Evolutionary conservation across 2,797 vertebrate genomes (phyloP).

Genomic region (Hipposideros larvatus): DNA sequence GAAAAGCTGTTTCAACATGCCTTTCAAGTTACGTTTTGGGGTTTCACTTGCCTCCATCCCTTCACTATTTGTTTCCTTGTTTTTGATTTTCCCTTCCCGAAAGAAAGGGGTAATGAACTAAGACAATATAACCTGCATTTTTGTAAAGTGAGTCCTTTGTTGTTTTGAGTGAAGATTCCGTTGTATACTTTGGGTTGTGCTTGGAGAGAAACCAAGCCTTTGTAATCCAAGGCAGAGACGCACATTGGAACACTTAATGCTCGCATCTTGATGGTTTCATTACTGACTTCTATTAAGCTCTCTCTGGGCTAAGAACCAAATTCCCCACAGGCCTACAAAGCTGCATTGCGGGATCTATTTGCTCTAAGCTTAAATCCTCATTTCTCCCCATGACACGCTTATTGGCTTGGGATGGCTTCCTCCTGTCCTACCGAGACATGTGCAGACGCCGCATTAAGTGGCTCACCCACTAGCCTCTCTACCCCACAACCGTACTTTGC

Average conservation of each 20-base stretch:
- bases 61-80: not conserved
- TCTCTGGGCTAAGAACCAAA: conserved; percentile 82
- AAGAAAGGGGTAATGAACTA: conserved; percentile 41
- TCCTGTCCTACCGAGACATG: conserved; percentile 63
- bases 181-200: not conserved
- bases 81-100: conserved; percentile 49
- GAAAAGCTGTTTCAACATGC: not conserved
- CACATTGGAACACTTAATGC: conserved; percentile 7
- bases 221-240: conserved; percentile 60
- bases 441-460: not conserved
- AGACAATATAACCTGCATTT: not conserved
- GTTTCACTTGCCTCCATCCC: not conserved
- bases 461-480: not conserved
- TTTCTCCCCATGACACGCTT: conserved; percentile 54
- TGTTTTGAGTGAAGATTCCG: conserved; percentile 41
- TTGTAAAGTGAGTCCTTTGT: not conserved
- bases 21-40: not conserved
- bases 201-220: conserved; percentile 59
- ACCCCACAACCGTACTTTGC: not conserved
- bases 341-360: conserved; percentile 75
- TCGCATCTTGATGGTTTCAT: conserved; percentile 78
- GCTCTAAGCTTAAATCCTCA: conserved; percentile 77
- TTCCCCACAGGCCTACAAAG: conserved; percentile 77
- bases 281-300: conserved; percentile 82
- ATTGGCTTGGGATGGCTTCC: conserved; percentile 75